phyloP scores from a whole-genome alignment of 2,113 vertebrate species.

The Anas platyrhynchos region DNA sequence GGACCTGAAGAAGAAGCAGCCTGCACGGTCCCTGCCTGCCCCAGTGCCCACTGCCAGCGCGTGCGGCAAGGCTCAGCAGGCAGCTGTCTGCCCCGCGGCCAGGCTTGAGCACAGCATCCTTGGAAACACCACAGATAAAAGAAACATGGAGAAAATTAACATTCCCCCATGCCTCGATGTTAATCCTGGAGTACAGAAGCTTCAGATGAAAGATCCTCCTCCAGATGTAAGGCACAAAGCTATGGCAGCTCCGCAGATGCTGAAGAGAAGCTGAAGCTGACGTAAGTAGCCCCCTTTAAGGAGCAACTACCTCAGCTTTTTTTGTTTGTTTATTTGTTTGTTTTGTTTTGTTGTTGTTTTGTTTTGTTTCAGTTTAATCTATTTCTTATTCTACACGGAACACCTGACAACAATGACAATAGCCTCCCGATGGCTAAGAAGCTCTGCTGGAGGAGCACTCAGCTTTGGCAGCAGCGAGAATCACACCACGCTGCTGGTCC shows the following conservation, averaged over 20 bases:
- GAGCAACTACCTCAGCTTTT: rapidly evolving
- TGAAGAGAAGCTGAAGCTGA: not conserved
- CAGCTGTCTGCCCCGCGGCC: too few relatives aligned
- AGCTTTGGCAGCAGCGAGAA: too few relatives aligned
- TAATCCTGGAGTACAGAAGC: not conserved
- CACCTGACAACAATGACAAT: not conserved
- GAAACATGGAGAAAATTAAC: not conserved
- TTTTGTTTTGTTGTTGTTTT: too few relatives aligned
- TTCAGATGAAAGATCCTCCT: not conserved
- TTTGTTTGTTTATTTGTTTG: too few relatives aligned
- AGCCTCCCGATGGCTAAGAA: not conserved
- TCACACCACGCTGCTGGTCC: not conserved
- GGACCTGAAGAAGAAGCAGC: not conserved
- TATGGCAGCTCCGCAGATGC: not conserved
- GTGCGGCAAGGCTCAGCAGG: too few relatives aligned
- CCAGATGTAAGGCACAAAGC: not conserved
- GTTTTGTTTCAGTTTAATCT: not conserved
- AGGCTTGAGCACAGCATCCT: too few relatives aligned
- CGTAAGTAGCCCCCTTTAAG: not conserved
- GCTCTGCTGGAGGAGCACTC: not conserved
- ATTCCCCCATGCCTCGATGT: not conserved
- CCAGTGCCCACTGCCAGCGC: not conserved
- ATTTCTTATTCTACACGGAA: not conserved
- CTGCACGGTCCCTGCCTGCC: not conserved
- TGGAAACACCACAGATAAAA: not conserved